Conservation (phyloP, 2,113 vertebrate genomes). For the Pteropus alecto region DNA sequence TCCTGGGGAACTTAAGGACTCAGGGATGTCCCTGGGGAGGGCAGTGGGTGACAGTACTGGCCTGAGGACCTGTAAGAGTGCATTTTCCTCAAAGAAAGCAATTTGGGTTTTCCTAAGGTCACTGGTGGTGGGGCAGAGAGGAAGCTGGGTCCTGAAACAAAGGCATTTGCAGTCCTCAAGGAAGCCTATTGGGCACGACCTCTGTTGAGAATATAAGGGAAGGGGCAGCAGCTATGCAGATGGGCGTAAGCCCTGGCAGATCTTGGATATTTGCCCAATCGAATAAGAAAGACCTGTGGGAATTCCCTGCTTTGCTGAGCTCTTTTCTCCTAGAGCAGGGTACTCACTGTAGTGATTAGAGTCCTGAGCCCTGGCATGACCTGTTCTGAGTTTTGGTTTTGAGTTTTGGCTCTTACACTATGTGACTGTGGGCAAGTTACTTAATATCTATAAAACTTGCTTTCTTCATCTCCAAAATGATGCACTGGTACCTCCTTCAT, state of each 20-base stretch:
- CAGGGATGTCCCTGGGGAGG: rapidly evolving
- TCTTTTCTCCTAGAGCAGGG: background rate
- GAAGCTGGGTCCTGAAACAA: background rate
- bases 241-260: background rate
- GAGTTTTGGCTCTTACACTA: background rate
- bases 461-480: background rate
- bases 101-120: background rate
- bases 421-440: background rate
- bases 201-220: background rate
- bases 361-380: rapidly evolving
- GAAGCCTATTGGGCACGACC: background rate
- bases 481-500: background rate
- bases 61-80: background rate
- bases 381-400: background rate
- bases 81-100: background rate
- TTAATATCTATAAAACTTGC: background rate
- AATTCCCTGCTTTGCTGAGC: background rate
- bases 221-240: background rate
- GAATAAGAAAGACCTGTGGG: background rate
- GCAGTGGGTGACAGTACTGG: rapidly evolving
- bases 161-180: background rate
- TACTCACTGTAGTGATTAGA: background rate
- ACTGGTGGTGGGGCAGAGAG: background rate
- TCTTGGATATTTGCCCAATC: rapidly evolving
- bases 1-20: background rate